Evolutionary conservation across 2,113 vertebrate species (phyloP), one percentile per base, ranked within the genome.

Genomic region (Nanorana parkeri): DNA sequence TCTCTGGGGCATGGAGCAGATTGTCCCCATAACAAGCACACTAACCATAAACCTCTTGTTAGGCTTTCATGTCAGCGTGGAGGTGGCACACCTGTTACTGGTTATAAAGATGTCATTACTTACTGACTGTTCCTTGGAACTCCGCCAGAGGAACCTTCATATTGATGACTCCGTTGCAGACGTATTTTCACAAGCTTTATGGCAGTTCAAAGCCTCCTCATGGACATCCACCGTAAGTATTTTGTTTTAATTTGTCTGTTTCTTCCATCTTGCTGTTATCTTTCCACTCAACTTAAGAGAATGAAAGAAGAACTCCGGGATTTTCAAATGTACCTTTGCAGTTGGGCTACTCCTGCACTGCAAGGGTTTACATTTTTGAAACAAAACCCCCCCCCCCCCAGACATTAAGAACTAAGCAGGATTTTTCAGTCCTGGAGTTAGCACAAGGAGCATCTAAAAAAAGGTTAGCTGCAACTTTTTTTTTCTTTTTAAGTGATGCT

Each of bases 1-100:
- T 64, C 73, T 76, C 56, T 51, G 36, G 73, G 73, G 58, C 73
- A 58, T 23, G 36, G 23, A 76, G 73, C 73, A 76, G 73, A 76
- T 63, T 76, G 73, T 76, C 36, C 17, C 73, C 32, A 76, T 63
- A 76, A 63, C 21, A 58, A 24, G 32, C 26, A 36, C 58, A 74
- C 17, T 26, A 56, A 73, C 71, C 54, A 74, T 74, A 74, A 75
- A 36, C 29, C 69, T 56, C 72, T 21, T 6, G 72, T 75, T 75
- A 75, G 36, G 17, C 21, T 76, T 76, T 51, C 21, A 63, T 76
- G 73, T 76, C 73, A 64, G 21, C 47, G 16, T 63, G 73, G 72
- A 75, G 56, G 72, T 61, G 29, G 72, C 56, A 60, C 73, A 63
- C 58, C 73, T 76, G 58, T 51, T 76, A 11, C 36, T 63, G n/a